Percentiles rank a stretch among this genome's conserved stretches.
Evolutionary conservation across 2,888 invertebrate species (phyloP).

Genomic region (Drosophila dives): DNA sequence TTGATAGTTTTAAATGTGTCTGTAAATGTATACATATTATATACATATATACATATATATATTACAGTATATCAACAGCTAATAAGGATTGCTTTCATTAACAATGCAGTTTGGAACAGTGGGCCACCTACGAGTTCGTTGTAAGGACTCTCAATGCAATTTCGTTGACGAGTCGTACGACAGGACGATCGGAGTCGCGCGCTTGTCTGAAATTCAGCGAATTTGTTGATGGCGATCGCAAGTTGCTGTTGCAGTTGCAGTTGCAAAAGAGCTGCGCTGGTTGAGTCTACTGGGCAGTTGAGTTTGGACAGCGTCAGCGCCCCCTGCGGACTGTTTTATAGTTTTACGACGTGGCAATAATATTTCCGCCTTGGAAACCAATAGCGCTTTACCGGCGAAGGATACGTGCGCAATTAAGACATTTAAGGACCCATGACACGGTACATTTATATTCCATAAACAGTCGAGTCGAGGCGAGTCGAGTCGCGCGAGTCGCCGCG

Average conservation of each 20-base stretch:
- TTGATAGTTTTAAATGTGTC: too few species aligned
- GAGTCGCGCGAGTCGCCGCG: conserved; percentile 70
- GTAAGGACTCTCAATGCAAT: conserved; percentile 51
- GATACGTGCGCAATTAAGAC: conserved; percentile 82
- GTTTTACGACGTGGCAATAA: conserved; percentile 83
- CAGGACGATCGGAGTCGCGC: conserved; percentile 67
- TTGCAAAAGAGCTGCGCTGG: conserved; percentile 18
- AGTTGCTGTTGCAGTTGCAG: conserved; percentile 33
- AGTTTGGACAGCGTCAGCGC: conserved; percentile 33
- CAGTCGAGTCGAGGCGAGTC: conserved; percentile 62
- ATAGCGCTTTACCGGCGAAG: conserved; percentile 69
- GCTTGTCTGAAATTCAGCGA: conserved; percentile 74
- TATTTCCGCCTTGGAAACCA: conserved; percentile 81
- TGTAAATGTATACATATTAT: background rate
- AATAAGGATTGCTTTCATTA: conserved; percentile 75
- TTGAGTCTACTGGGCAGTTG: conserved; percentile 19
- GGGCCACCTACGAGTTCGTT: conserved; percentile 66
- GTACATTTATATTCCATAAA: conserved; percentile 78
- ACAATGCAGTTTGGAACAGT: conserved; percentile 67
- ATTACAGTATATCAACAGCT: conserved; percentile 42
- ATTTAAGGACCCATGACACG: conserved; percentile 82
- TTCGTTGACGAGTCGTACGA: conserved; percentile 71
- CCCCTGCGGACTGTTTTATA: conserved; percentile 83
- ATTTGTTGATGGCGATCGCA: conserved; percentile 64
- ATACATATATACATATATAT: background rate